Base-by-base conservation (phyloP, 2,888 invertebrate genomes). In the Drosophila anomelani region DNA sequence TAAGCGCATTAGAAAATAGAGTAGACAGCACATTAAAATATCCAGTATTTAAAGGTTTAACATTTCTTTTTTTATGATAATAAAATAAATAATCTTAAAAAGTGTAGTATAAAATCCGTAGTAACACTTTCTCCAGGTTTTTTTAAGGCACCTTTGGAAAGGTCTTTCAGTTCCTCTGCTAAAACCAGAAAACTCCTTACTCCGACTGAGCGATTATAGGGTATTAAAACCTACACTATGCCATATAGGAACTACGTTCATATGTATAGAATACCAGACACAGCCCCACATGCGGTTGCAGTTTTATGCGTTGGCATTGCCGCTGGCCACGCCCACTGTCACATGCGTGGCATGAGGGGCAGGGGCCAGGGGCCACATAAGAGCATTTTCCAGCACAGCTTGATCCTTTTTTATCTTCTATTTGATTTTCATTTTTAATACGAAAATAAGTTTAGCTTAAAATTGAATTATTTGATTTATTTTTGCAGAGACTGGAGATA, bases 401-500 rank as follows among this genome's bases (percentile, higher is more conserved):
- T 85, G 89, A 85, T 85, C 84, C 84, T 89, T 88, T 85, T 86
- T 89, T 86, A 88, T 90, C 89, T 86, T 83, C 73, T 88, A 86
- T 89, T 86, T 86, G 90, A 86, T 86, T 86, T 89, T 86, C 89
- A 89, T 88, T 86, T 88, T 90, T 86, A 89, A 88, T 90, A 90
- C 87, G 85, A 87, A 87, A 90, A 89, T 90, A 87, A 87, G 87
- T 87, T 87, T 89, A 89, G 88, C 87, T 90, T 89, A 79, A 90
- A 87, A 87, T 87, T 87, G 87, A 90, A 87, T 87, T 87, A 89
- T 87, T 90, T 86, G 89, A 90, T 86, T 86, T 86, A 90, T 87
- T 86, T 86, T 90, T 55, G 41, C 56, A 74, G 68, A 46, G 57
- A 68, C 17, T 59, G 47, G 57, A 66, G 51, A 75, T 66, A 62